phyloP scores from a whole-genome alignment of 2,888 invertebrate genomes.

The Miltochrista miniata region DNA sequence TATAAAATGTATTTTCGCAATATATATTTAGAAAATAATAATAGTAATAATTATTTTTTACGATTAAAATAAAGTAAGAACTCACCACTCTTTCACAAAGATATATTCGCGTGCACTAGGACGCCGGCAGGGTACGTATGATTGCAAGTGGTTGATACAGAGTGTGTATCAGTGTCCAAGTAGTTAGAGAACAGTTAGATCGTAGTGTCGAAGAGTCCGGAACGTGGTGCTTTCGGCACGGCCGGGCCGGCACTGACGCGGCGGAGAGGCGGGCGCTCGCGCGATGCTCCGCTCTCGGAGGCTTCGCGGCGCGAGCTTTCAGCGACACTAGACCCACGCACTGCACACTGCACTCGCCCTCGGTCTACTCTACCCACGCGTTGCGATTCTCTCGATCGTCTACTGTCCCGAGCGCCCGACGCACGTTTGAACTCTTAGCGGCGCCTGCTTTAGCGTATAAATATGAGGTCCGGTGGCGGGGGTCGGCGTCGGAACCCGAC shows the following conservation, averaged over 20 bases:
- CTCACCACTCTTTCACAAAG: conserved; percentile 68
- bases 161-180: conserved; percentile 65
- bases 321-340: conserved; percentile 80
- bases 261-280: conserved; percentile 69
- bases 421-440: conserved; percentile 82
- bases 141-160: conserved; percentile 53
- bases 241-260: conserved; percentile 83
- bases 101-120: conserved; percentile 61
- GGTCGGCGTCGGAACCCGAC: conserved; percentile 73
- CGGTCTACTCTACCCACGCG: conserved; percentile 68
- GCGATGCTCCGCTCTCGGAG: conserved; percentile 63
- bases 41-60: conserved; percentile 4
- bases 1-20: not conserved
- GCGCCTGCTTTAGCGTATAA: conserved; percentile 81
- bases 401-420: conserved; percentile 80
- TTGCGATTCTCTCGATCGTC: conserved; percentile 80
- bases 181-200: conserved; percentile 53
- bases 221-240: conserved; percentile 79
- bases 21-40: conserved; percentile 8
- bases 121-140: conserved; percentile 46
- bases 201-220: conserved; percentile 49
- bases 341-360: conserved; percentile 83
- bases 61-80: conserved; percentile 31
- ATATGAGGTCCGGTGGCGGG: conserved; percentile 82
- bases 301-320: conserved; percentile 81